These are phyloP conservation scores for Perca flavescens DNA, from an alignment of 2,113 vertebrate genomes.

Conservation along the genomic window DNA sequence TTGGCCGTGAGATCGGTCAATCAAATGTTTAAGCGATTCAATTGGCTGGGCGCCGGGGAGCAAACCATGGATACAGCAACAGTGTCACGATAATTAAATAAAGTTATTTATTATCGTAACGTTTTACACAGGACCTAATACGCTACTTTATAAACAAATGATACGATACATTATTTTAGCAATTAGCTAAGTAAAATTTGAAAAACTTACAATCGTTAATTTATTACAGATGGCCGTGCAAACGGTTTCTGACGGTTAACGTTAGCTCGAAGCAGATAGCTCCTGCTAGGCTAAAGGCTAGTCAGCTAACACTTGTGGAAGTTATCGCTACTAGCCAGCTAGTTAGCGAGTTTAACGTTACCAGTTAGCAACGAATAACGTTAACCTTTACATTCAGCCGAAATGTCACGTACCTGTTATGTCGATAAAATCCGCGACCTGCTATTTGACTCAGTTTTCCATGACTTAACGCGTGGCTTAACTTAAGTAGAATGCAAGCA, in stretches of 20 bases:
- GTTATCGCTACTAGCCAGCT: conserved; percentile 39
- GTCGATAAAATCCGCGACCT: neutral
- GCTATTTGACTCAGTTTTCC: conserved; percentile 50
- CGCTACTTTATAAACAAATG: too few relatives aligned
- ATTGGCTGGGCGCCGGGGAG: conserved; percentile 55
- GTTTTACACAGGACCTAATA: too few relatives aligned
- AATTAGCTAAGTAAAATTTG: neutral
- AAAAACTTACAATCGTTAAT: neutral
- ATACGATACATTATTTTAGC: fast-evolving
- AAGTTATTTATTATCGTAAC: conserved; percentile 24
- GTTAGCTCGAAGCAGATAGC: conserved; percentile 19
- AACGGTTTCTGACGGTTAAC: neutral
- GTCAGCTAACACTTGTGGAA: conserved; percentile 40
- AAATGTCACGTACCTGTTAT: conserved; percentile 61
- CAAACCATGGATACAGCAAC: conserved; percentile 33
- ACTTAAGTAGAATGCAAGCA: conserved; percentile 37
- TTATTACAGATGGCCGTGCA: neutral
- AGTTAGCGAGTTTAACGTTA: conserved; percentile 28
- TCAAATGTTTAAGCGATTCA: conserved; percentile 22
- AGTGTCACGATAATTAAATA: conserved; percentile 35
- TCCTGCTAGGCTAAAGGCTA: conserved; percentile 43
- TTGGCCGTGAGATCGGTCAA: conserved; percentile 65
- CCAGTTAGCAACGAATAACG: conserved; percentile 6
- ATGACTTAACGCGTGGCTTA: conserved; percentile 31
- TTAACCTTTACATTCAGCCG: neutral